These are phyloP conservation scores for Mesocentrotus franciscanus DNA, from an alignment of 53 echinoderm and acorn worm genomes.

Conservation along the genomic window DNA sequence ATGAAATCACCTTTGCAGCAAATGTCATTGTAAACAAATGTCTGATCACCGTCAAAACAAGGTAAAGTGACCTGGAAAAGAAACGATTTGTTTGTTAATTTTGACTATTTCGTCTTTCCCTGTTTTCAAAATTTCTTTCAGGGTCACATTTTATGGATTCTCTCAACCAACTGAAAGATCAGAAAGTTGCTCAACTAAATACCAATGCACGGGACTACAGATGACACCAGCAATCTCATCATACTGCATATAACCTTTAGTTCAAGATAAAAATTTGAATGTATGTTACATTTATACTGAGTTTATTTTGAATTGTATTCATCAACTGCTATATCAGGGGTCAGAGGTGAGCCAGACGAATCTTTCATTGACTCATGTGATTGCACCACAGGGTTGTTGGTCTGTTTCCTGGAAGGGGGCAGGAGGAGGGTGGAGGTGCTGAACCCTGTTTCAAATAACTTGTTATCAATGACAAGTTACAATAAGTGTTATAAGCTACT, in stretches of 20 bases:
- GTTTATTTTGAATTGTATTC: not conserved
- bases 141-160: constrained; percentile 67
- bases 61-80: not conserved
- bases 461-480: no score
- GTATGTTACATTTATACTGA: not conserved
- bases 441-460: no score
- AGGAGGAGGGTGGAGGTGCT: no score
- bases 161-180: constrained; percentile 46
- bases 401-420: no score
- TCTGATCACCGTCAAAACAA: no score
- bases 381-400: no score
- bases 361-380: no score
- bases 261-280: not conserved
- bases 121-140: not conserved
- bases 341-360: not conserved
- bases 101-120: not conserved
- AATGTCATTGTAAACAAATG: no score
- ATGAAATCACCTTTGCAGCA: no score
- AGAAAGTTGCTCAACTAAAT: constrained; percentile 49
- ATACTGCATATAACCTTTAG: not conserved
- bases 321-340: not conserved
- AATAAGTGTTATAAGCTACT: no score
- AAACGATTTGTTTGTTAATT: not conserved
- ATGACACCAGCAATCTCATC: constrained; percentile 10
- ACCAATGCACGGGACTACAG: constrained; percentile 40